Conservation (phyloP, 2,888 invertebrate species). For the Podabrus alpinus region DNA sequence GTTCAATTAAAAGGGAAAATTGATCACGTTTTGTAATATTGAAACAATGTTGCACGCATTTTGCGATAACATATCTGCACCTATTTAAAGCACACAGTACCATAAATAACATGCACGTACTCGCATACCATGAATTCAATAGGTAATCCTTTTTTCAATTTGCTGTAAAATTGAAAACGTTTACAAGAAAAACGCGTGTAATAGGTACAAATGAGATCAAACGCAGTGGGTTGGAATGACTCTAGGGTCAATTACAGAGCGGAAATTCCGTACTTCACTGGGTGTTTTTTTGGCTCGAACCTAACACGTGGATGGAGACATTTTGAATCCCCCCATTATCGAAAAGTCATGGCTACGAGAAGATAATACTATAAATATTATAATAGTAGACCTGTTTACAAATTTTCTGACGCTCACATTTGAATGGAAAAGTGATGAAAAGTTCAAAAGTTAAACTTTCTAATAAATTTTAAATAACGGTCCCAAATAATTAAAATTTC, state of each 20-base stretch:
- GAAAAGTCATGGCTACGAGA: not conserved
- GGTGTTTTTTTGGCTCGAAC: too few species aligned
- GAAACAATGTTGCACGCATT: constrained; percentile 9
- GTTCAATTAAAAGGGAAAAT: not conserved
- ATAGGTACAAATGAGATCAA: not conserved
- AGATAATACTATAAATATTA: not conserved
- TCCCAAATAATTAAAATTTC: not conserved
- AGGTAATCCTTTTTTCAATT: not conserved
- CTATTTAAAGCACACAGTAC: constrained; percentile 9
- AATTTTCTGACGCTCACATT: not conserved
- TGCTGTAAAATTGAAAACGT: not conserved
- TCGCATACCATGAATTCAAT: not conserved
- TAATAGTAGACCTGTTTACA: not conserved
- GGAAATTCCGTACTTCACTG: not conserved
- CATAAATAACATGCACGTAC: not conserved
- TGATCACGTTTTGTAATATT: constrained; percentile 4
- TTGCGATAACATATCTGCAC: constrained; percentile 12
- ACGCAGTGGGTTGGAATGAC: not conserved
- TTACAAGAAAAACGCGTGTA: not conserved
- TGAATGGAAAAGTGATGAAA: not conserved
- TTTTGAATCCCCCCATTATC: not conserved
- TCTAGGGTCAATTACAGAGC: not conserved
- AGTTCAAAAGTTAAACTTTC: not conserved
- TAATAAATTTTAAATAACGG: not conserved
- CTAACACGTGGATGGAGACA: not conserved